Evolutionary conservation across 2,888 invertebrate genomes (phyloP).

Genomic region (Camponotus fellah): DNA sequence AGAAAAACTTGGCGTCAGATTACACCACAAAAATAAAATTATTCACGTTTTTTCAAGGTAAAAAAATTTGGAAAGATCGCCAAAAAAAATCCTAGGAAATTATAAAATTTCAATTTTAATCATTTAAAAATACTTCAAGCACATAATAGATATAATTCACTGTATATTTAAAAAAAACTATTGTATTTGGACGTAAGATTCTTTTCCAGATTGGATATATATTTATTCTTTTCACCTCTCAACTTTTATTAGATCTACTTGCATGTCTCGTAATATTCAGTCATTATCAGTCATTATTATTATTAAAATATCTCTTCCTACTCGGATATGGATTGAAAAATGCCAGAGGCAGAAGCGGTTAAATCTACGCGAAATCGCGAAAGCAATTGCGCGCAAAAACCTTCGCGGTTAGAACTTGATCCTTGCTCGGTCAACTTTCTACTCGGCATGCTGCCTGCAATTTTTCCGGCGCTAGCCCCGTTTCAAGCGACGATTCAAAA

Average conservation of each 20-base stretch:
- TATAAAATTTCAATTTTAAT: neutral
- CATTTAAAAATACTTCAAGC: neutral
- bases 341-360: neutral
- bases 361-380: neutral
- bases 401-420: slow-evolving; percentile 67
- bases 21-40: neutral
- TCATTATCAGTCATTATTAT: neutral
- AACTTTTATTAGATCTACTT: neutral
- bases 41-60: neutral
- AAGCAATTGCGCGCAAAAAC: slow-evolving; percentile 35
- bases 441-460: slow-evolving; percentile 52
- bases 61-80: neutral
- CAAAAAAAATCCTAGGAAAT: neutral
- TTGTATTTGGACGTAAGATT: neutral
- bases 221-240: neutral
- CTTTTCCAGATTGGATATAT: neutral
- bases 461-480: slow-evolving; percentile 65
- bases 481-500: slow-evolving; percentile 64
- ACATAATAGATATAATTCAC: neutral
- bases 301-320: neutral
- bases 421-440: slow-evolving; percentile 68
- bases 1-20: neutral
- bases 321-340: neutral
- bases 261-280: neutral
- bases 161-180: neutral